phyloP scores from a whole-genome alignment of 35 echinoderm and acorn worm genomes.

The Ophioderma brevispina region DNA sequence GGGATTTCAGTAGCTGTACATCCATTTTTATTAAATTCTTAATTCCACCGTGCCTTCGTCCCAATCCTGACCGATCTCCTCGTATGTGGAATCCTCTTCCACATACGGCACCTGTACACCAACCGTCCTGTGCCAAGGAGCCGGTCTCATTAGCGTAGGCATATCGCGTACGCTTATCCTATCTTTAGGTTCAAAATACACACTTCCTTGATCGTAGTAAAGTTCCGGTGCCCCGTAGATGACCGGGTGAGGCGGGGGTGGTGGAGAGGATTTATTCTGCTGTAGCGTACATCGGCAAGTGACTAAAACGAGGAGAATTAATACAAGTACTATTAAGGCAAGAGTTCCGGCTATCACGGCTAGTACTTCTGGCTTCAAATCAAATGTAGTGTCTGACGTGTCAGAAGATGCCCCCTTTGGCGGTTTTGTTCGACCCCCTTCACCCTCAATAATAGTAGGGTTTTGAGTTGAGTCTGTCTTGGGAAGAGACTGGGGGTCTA shows the following conservation, averaged over 20 bases:
- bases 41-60: constrained; percentile 59
- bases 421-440: neutral
- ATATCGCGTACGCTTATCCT: constrained; percentile 70
- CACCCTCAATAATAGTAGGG: neutral
- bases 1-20: no score
- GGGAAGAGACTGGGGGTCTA: neutral
- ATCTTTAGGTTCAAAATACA: constrained; percentile 93
- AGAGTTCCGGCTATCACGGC: constrained; percentile 74
- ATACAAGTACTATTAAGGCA: constrained; percentile 65
- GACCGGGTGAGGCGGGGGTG: constrained; percentile 14
- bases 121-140: constrained; percentile 79
- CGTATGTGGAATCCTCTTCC: constrained; percentile 82
- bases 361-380: constrained; percentile 52
- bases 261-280: neutral
- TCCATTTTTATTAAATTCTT: neutral
- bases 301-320: constrained; percentile 66
- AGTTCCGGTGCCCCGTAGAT: constrained; percentile 62
- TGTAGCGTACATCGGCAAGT: constrained; percentile 49
- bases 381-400: neutral
- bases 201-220: constrained; percentile 80
- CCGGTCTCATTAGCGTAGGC: constrained; percentile 66
- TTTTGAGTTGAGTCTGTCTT: neutral
- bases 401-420: neutral
- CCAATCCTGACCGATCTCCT: constrained; percentile 92
- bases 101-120: constrained; percentile 83